A percentile compares a stretch with the other conserved stretches of the same genome.
Evolutionary conservation across 2,888 invertebrate genomes (phyloP).

Genomic region (Pammene fasciana): DNA sequence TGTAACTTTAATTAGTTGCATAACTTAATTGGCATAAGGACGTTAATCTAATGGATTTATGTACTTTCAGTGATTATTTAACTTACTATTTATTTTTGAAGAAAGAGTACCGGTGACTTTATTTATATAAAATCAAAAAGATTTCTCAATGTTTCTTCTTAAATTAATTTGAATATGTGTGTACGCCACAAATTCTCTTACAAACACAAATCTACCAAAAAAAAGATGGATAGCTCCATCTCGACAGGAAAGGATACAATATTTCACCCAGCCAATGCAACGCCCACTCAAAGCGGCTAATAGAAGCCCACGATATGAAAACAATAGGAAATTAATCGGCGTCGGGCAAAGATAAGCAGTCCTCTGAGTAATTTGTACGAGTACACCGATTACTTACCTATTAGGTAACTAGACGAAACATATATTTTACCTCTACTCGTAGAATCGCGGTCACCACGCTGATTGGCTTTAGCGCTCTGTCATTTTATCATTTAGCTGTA

Average conservation of each 20-base stretch:
- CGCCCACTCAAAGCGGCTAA: slow-evolving; percentile 34
- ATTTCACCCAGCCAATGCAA: slow-evolving; percentile 26
- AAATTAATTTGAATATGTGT: neutral
- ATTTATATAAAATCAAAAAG: no score
- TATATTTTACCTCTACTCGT: no score
- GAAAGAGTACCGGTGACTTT: no score
- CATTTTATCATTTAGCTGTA: no score
- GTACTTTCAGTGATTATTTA: no score
- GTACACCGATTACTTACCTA: neutral
- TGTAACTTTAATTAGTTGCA: no score
- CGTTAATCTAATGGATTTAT: no score
- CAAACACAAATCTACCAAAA: neutral
- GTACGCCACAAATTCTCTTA: neutral
- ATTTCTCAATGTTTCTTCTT: no score
- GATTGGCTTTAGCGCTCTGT: no score
- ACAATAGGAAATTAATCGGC: slow-evolving; percentile 41
- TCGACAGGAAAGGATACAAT: slow-evolving; percentile 16
- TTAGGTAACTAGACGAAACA: neutral
- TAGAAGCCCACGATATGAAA: slow-evolving; percentile 31
- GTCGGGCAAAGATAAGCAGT: slow-evolving; percentile 43
- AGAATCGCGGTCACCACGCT: neutral
- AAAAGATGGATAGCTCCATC: slow-evolving; percentile 23
- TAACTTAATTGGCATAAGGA: no score
- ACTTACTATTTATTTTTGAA: no score
- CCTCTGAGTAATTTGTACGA: slow-evolving; percentile 51